Percentiles rank a stretch among this genome's conserved stretches.
Conservation (phyloP, 2,888 invertebrate genomes). For the Drosophila infuscata region DNA sequence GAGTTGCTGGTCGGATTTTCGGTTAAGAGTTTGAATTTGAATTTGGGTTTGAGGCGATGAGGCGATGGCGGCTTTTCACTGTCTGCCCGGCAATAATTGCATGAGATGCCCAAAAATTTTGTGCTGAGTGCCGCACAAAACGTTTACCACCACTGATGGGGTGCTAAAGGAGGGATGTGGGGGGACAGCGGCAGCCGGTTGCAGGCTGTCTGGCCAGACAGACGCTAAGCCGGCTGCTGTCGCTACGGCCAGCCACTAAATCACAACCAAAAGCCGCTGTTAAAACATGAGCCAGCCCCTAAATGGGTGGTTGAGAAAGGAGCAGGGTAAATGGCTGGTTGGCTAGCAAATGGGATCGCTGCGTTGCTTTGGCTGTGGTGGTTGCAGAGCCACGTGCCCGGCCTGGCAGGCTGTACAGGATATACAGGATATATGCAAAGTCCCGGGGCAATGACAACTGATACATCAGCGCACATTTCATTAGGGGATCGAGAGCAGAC, state of each 20-base stretch:
- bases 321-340: neutral
- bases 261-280: constrained; percentile 82
- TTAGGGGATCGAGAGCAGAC: constrained; percentile 29
- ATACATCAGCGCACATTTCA: constrained; percentile 39
- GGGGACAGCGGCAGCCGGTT: neutral
- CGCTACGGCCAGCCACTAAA: constrained; percentile 72
- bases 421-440: neutral
- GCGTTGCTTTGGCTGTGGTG: constrained; percentile 26
- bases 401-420: neutral
- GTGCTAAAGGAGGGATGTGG: too few species aligned
- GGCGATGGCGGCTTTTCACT: neutral
- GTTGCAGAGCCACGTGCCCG: constrained; percentile 54
- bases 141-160: constrained; percentile 19
- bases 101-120: constrained; percentile 70
- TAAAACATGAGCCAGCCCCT: constrained; percentile 72
- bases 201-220: constrained; percentile 64
- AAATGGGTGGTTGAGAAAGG: constrained; percentile 58
- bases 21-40: constrained; percentile 4
- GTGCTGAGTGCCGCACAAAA: constrained; percentile 71
- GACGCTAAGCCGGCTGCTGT: constrained; percentile 69
- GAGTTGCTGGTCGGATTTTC: constrained; percentile 29
- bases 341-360: neutral
- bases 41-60: neutral
- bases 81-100: constrained; percentile 70
- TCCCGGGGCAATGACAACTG: constrained; percentile 39